These are phyloP conservation scores for Zosterops hypoxanthus DNA, from an alignment of 2,113 vertebrate species.

Conservation along the genomic window DNA sequence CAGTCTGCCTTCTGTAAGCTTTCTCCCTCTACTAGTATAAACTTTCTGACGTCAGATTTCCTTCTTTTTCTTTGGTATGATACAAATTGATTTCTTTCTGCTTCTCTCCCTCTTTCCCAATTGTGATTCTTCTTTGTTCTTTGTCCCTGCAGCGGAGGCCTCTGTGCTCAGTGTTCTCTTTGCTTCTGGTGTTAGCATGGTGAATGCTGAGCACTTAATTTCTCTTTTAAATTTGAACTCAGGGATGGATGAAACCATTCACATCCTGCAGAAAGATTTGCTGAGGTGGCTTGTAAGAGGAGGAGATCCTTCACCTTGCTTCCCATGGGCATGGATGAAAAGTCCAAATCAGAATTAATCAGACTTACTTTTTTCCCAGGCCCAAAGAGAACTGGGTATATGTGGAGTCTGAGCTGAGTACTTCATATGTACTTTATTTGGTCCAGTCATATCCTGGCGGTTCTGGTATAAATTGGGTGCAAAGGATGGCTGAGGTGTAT, in stretches of 20 bases:
- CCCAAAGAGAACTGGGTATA: not conserved
- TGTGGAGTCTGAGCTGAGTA: not conserved
- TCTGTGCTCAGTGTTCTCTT: not conserved
- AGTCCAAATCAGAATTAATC: not conserved
- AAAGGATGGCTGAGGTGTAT: not conserved
- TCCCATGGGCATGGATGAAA: not conserved
- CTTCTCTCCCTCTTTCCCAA: not conserved
- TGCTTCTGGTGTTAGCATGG: not conserved
- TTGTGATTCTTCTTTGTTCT: not conserved
- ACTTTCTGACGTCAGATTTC: not conserved
- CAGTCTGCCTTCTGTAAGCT: not conserved
- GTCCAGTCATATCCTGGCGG: not conserved
- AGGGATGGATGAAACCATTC: constrained; percentile 13
- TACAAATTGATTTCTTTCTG: not conserved
- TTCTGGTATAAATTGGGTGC: not conserved
- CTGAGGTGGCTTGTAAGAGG: not conserved
- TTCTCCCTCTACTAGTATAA: not conserved
- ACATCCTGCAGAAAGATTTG: not conserved
- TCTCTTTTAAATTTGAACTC: not conserved
- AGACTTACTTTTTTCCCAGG: not conserved
- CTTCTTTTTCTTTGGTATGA: not conserved
- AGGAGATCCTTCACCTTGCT: not conserved
- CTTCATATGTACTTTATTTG: not conserved
- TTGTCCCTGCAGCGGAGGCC: not conserved
- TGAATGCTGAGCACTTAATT: not conserved